phyloP scores from a whole-genome alignment of 2,888 invertebrate species.

The Melanophora roralis region DNA sequence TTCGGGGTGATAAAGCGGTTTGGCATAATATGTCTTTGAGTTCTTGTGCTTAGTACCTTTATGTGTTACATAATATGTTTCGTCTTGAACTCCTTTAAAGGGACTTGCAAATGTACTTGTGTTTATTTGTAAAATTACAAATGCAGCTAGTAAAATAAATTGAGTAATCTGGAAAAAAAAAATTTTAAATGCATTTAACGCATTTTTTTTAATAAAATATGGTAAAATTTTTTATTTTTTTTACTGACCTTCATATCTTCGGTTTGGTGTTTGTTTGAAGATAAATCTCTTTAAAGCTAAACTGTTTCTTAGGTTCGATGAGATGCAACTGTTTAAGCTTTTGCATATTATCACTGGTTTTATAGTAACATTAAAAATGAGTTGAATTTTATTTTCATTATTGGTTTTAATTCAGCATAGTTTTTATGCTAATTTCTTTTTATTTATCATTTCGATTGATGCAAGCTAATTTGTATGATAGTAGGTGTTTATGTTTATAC shows the following conservation, averaged over 20 bases:
- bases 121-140: neutral
- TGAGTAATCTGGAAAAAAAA: slow-evolving; percentile 5
- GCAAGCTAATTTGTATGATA: neutral
- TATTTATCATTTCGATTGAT: neutral
- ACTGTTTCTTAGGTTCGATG: neutral
- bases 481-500: neutral
- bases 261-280: neutral
- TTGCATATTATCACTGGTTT: slow-evolving; percentile 33
- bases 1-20: slow-evolving; percentile 31
- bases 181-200: neutral
- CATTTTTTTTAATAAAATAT: neutral
- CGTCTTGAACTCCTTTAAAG: slow-evolving; percentile 54
- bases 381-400: slow-evolving; percentile 5
- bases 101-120: slow-evolving; percentile 18
- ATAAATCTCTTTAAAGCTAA: neutral
- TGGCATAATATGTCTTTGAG: slow-evolving; percentile 49
- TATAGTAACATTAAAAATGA: slow-evolving; percentile 20
- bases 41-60: slow-evolving; percentile 10
- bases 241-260: slow-evolving; percentile 47
- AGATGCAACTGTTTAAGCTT: slow-evolving; percentile 31
- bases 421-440: too few relatives aligned
- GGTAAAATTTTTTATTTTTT: neutral
- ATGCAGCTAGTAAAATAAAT: neutral
- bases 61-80: slow-evolving; percentile 47
- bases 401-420: slow-evolving; percentile 25